Conservation (phyloP, 2,888 invertebrate genomes). For the Perizoma flavofasciatum region DNA sequence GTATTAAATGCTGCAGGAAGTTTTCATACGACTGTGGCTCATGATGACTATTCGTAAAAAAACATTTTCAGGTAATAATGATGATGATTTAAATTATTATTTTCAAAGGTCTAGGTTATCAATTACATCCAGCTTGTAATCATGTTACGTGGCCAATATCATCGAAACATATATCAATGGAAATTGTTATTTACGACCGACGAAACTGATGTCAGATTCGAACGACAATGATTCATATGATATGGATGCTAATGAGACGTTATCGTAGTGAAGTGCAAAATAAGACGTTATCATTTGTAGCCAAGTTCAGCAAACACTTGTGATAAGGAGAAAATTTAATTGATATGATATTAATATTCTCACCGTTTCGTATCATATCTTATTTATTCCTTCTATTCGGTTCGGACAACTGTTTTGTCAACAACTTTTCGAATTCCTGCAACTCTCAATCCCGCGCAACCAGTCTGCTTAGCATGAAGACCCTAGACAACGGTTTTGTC, state of each 20-base stretch:
- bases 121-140: conserved; percentile 9
- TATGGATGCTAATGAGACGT: conserved; percentile 20
- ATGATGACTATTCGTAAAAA: too few species aligned
- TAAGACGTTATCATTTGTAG: conserved; percentile 35
- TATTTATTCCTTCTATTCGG: too few species aligned
- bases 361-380: too few species aligned
- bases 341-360: too few species aligned
- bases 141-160: conserved; percentile 19
- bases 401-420: too few species aligned
- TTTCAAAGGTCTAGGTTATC: conserved; percentile 29
- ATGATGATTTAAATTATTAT: not conserved
- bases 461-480: too few species aligned
- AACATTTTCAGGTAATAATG: too few species aligned
- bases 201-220: conserved; percentile 21
- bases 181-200: conserved; percentile 27
- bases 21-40: too few species aligned
- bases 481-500: too few species aligned
- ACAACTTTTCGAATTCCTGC: too few species aligned
- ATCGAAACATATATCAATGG: conserved; percentile 23
- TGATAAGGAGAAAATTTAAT: conserved; percentile 15
- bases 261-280: conserved; percentile 33
- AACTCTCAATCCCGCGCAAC: too few species aligned
- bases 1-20: too few species aligned
- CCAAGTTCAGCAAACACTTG: conserved; percentile 31
- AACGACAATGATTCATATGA: conserved; percentile 8